phyloP scores from a whole-genome alignment of 2,888 invertebrate species.

The Autographa gamma region DNA sequence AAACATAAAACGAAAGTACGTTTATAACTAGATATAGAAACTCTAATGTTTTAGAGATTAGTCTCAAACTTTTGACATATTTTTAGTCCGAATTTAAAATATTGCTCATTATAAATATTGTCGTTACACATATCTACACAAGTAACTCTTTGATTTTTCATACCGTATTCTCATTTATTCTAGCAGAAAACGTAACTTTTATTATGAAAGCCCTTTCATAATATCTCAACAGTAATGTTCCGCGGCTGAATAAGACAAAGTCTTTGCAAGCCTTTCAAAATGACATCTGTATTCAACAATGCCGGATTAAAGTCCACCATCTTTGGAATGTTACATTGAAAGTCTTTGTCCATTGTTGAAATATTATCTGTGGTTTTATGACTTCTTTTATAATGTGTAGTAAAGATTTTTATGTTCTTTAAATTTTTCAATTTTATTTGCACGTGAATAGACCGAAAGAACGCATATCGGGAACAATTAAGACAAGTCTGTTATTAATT shows the following conservation, averaged over 20 bases:
- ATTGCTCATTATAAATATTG: not conserved
- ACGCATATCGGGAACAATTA: no score
- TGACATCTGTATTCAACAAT: slow-evolving; percentile 32
- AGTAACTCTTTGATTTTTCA: slow-evolving; percentile 10
- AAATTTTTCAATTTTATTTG: not conserved
- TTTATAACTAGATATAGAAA: no score
- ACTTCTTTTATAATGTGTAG: not conserved
- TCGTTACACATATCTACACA: not conserved
- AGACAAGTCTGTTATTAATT: no score
- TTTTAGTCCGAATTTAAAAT: not conserved
- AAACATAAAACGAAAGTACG: no score
- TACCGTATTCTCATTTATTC: slow-evolving; percentile 8
- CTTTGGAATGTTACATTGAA: slow-evolving; percentile 41
- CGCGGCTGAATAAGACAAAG: slow-evolving; percentile 41
- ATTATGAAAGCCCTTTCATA: slow-evolving; percentile 38
- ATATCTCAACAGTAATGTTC: slow-evolving; percentile 35
- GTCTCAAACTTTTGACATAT: not conserved
- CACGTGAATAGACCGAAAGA: not conserved
- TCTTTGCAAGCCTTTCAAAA: slow-evolving; percentile 47
- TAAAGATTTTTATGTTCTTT: not conserved
- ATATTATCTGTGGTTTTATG: slow-evolving; percentile 10
- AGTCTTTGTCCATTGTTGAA: slow-evolving; percentile 26
- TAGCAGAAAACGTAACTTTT: slow-evolving; percentile 23
- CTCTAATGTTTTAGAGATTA: no score
- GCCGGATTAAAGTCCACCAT: slow-evolving; percentile 37